A percentile compares a stretch with the other conserved stretches of the same genome.
These are phyloP conservation scores for Dexiosoma caninum DNA, from an alignment of 2,888 invertebrate genomes.

Conservation along the genomic window DNA sequence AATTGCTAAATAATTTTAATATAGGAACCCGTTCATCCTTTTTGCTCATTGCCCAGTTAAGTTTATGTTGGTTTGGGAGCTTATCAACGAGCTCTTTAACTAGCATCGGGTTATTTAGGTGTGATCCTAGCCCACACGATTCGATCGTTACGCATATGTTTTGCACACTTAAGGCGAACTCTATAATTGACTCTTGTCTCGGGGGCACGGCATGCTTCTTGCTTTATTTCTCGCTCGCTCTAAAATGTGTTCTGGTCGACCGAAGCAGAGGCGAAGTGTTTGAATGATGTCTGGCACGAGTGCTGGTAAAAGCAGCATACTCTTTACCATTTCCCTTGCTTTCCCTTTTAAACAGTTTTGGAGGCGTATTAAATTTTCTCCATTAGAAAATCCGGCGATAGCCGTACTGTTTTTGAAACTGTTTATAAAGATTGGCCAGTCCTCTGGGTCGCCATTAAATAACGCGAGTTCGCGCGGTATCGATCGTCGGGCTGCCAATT, in stretches of 20 bases:
- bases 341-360: neutral
- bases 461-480: too few relatives aligned
- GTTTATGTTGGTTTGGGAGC: neutral
- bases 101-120: neutral
- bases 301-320: neutral
- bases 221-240: constrained; percentile 28
- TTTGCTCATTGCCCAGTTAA: constrained; percentile 23
- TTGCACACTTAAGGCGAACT: constrained; percentile 9
- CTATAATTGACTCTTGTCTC: constrained; percentile 10
- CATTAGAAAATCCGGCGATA: neutral
- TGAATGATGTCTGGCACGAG: neutral
- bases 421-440: neutral
- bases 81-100: neutral
- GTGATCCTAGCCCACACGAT: neutral
- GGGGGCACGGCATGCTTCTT: neutral
- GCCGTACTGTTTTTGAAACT: too few relatives aligned
- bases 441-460: neutral
- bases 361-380: neutral
- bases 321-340: neutral
- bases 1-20: constrained; percentile 15
- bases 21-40: constrained; percentile 1
- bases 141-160: too few relatives aligned
- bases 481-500: too few relatives aligned
- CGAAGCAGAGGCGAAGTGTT: constrained; percentile 10
- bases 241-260: constrained; percentile 23